Evolutionary conservation across 2,797 vertebrate species (phyloP).

Genomic region (Diplodus sargus): DNA sequence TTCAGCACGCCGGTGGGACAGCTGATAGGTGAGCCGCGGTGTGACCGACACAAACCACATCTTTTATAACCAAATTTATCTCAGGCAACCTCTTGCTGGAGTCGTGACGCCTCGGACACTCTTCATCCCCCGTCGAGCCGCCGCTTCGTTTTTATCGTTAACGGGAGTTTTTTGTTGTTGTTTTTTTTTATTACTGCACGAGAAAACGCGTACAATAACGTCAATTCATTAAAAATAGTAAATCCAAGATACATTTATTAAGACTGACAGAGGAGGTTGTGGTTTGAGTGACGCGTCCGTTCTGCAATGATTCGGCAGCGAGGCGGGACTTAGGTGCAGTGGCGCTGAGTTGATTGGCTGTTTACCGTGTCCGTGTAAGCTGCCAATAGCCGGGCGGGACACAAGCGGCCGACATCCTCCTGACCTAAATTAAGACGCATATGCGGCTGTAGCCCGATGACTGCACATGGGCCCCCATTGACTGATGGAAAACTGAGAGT

Average conservation of each 20-base stretch:
- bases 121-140: neutral
- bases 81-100: neutral
- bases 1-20: conserved; percentile 84
- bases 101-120: neutral
- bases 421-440: conserved; percentile 71
- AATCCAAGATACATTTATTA: conserved; percentile 21
- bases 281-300: conserved; percentile 66
- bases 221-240: neutral
- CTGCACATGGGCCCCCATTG: conserved; percentile 4
- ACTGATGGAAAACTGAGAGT: conserved; percentile 8
- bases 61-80: neutral
- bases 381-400: conserved; percentile 37
- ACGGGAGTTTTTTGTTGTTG: too few species aligned
- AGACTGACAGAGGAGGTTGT: conserved; percentile 60
- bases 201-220: too few species aligned
- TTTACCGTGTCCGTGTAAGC: conserved; percentile 4
- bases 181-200: neutral
- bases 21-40: conserved; percentile 79
- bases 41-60: neutral
- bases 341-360: conserved; percentile 68
- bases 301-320: conserved; percentile 58
- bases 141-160: accelerated
- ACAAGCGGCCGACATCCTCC: conserved; percentile 49
- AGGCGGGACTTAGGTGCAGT: conserved; percentile 63
- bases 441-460: conserved; percentile 17